phyloP scores from a whole-genome alignment of 2,113 vertebrate genomes.

The Agapornis roseicollis region DNA sequence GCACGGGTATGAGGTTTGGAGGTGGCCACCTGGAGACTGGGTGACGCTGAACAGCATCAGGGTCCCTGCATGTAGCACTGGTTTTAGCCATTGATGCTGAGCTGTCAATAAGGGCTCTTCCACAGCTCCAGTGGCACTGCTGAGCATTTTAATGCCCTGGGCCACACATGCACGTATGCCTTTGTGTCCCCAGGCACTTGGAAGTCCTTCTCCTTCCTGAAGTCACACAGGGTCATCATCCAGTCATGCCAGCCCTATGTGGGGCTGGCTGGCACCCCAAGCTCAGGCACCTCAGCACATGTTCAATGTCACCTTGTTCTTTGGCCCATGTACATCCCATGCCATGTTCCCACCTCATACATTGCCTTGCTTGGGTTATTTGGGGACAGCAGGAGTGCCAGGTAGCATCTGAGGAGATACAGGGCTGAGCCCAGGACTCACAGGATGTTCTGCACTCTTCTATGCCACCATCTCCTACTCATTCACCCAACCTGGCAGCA shows the following conservation, averaged over 20 bases:
- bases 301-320: not conserved
- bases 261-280: not conserved
- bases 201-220: not conserved
- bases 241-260: not conserved
- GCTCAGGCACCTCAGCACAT: not conserved
- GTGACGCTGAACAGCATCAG: not conserved
- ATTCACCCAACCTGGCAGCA: not conserved
- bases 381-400: not conserved
- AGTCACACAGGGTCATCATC: not conserved
- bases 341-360: not conserved
- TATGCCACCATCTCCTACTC: not conserved
- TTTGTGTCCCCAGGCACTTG: not conserved
- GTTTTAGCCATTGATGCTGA: not conserved
- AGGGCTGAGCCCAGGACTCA: not conserved
- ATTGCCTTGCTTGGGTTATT: not conserved
- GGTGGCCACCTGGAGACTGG: not conserved
- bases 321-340: not conserved
- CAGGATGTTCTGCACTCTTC: not conserved
- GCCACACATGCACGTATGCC: accelerated
- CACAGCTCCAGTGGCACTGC: not conserved
- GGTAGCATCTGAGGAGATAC: not conserved
- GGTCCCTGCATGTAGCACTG: not conserved
- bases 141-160: not conserved
- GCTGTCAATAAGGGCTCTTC: not conserved
- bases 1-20: not conserved